Evolutionary conservation across 2,888 invertebrate species (phyloP).

Genomic region (Baccha elongata): DNA sequence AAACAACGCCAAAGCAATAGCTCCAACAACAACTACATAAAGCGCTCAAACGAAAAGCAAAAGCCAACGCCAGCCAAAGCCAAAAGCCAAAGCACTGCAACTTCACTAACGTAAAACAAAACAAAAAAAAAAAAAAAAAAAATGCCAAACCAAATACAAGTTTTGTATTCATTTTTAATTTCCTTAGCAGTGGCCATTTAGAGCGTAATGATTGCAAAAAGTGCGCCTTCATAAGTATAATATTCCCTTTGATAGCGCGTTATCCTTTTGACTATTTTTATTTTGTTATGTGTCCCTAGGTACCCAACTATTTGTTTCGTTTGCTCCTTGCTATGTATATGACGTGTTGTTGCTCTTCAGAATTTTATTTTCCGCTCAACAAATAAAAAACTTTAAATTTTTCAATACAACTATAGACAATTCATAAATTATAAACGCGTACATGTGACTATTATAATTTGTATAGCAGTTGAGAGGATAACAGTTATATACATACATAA

Average conservation of each 20-base stretch:
- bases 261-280: slow-evolving; percentile 62
- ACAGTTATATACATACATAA: not conserved
- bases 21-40: slow-evolving; percentile 14
- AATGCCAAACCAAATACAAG: slow-evolving; percentile 46
- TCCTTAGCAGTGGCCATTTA: slow-evolving; percentile 66
- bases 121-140: slow-evolving; percentile 1
- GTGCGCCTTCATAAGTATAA: slow-evolving; percentile 67
- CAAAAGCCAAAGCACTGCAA: slow-evolving; percentile 38
- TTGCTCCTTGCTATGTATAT: slow-evolving; percentile 7
- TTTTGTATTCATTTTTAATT: slow-evolving; percentile 72
- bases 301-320: slow-evolving; percentile 20
- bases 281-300: slow-evolving; percentile 13
- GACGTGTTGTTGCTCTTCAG: slow-evolving; percentile 21
- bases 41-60: slow-evolving; percentile 27
- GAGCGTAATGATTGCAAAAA: slow-evolving; percentile 70
- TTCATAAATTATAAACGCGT: not conserved
- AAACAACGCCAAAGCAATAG: slow-evolving; percentile 4
- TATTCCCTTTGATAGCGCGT: slow-evolving; percentile 70
- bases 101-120: slow-evolving; percentile 56
- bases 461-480: slow-evolving; percentile 7
- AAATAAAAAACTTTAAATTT: slow-evolving; percentile 62
- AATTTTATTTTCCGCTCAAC: slow-evolving; percentile 37
- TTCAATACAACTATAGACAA: slow-evolving; percentile 1
- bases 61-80: not conserved
- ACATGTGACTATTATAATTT: not conserved